Evolutionary conservation across 2,888 invertebrate genomes (phyloP), one percentile per base, ranked within the genome.

Genomic region (Drosophila differens): DNA sequence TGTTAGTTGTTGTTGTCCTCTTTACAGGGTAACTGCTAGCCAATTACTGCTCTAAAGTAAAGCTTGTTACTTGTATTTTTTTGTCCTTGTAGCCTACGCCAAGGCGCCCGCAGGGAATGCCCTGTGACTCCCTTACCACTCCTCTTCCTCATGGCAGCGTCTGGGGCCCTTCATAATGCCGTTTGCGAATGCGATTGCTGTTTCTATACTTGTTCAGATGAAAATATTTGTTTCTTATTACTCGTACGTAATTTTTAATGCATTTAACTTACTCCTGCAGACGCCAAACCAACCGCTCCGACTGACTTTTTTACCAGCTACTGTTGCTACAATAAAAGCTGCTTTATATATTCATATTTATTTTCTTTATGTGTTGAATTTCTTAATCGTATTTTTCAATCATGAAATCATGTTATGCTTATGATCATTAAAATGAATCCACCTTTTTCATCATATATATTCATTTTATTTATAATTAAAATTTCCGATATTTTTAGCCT

Each of bases 211-310:
- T 49, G 41, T 28, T 30, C 55, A 58, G 63, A 59, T 47, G 53
- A 39, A 57, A 51, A 41, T 69, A 54, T 70, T 62, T 54, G 39
- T 19, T 49, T 51, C 47, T 59, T 77, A 70, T 78, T 69, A 64
- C 69, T 76, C 76, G 73, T 67, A 71, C 49, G 68, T 80, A 77
- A 77, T 80, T 83, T 80, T 77, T 83, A 82, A 82, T 83, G 81
- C 81, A 82, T 61, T 80, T 77, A 73, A 32, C 62, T 19, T 19
- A 25, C 37, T 16, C 10, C 55, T 10, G n/a, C 16, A 10, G 14
- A n/a, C n/a, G 39, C 14, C 28, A 22, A 51, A 16, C 14, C 35
- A 35, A 5, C 14, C 33, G 1, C 47, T 4, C 4, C 35, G 47
- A 47, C 35, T 58, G 65, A 51, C 52, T 57, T 51, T n/a, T 60